A percentile compares a stretch with the other conserved stretches of the same genome.
phyloP scores from a whole-genome alignment of 2,797 vertebrate genomes.

The Galagoides demidoff region DNA sequence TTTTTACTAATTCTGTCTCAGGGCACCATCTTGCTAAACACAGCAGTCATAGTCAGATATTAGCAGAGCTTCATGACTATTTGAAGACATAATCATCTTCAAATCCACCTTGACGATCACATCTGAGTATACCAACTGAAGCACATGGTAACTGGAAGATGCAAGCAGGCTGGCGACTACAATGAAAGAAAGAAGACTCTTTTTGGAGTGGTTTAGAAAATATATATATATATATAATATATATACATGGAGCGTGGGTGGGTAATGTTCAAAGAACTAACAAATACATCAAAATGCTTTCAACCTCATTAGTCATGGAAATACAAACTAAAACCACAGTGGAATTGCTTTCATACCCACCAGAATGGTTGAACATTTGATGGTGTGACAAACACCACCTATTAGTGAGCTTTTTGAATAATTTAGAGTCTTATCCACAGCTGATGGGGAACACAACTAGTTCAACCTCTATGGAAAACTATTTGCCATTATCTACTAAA shows the following conservation, averaged over 20 bases:
- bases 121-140: neutral
- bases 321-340: no score
- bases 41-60: neutral
- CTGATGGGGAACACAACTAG: neutral
- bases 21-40: neutral
- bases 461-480: accelerated
- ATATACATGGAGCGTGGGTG: neutral
- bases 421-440: neutral
- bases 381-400: neutral
- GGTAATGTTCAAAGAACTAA: neutral
- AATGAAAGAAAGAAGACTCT: neutral
- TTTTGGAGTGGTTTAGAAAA: neutral
- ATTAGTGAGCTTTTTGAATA: neutral
- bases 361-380: neutral
- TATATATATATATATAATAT: no score
- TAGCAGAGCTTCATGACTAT: no score
- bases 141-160: neutral
- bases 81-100: no score
- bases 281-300: neutral
- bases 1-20: neutral
- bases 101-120: neutral
- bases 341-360: accelerated
- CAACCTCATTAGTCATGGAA: neutral
- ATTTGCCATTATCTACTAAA: neutral
- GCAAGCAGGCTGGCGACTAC: neutral